Evolutionary conservation across 2,797 vertebrate species (phyloP).

Genomic region (Chloroceryle inda): DNA sequence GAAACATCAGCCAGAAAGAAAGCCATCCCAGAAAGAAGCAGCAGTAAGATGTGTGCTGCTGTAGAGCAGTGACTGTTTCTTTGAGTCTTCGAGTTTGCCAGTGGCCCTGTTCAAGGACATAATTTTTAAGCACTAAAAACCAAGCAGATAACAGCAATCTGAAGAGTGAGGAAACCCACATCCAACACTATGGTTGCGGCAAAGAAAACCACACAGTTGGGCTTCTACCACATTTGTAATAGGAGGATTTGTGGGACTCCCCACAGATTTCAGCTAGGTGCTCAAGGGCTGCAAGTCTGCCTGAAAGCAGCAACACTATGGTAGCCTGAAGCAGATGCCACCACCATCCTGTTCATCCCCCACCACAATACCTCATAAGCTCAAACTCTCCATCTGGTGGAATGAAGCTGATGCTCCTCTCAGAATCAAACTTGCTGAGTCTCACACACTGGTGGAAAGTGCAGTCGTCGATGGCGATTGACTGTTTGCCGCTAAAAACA

Average conservation of each 20-base stretch:
- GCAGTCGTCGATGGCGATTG: slow-evolving; percentile 87
- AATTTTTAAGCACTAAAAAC: neutral
- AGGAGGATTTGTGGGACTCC: neutral
- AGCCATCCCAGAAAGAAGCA: neutral
- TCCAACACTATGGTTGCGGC: neutral
- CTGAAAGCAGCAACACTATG: neutral
- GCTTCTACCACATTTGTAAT: neutral
- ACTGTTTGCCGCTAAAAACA: slow-evolving; percentile 93
- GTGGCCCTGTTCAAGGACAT: neutral
- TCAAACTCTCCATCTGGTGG: slow-evolving; percentile 98
- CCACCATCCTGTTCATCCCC: neutral
- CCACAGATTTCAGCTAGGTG: neutral
- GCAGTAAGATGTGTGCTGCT: neutral
- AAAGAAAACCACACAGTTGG: neutral
- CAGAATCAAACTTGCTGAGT: slow-evolving; percentile 98
- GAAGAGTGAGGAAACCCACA: neutral
- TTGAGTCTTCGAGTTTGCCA: neutral
- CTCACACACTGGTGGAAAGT: slow-evolving; percentile 87
- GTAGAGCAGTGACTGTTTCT: neutral
- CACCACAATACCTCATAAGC: slow-evolving; percentile 91
- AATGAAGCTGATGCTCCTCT: slow-evolving; percentile 99
- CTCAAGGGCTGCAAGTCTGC: neutral
- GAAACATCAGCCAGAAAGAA: neutral
- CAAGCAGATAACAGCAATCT: neutral
- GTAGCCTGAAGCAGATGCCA: neutral